Evolutionary conservation across 2,888 invertebrate genomes (phyloP).

Genomic region (Microplitis deprimator): DNA sequence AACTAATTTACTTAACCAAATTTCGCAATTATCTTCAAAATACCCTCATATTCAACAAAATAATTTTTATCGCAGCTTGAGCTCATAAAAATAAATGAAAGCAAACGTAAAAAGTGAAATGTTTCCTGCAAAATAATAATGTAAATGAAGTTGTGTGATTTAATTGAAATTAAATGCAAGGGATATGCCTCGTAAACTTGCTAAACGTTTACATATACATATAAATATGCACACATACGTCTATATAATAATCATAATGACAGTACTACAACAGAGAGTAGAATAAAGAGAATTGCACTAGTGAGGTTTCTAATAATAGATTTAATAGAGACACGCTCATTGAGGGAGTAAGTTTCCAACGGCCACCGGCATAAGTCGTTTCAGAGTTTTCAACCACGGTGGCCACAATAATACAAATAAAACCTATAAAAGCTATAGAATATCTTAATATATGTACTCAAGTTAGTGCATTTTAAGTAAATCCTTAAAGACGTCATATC

Average conservation of each 20-base stretch:
- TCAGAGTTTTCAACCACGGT: constrained; percentile 15
- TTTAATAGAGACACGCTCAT: constrained; percentile 72
- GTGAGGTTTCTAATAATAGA: constrained; percentile 66
- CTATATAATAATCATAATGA: neutral
- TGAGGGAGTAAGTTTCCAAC: constrained; percentile 63
- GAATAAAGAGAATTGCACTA: constrained; percentile 23
- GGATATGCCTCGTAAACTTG: neutral
- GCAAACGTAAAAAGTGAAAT: constrained; percentile 8
- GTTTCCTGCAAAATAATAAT: neutral
- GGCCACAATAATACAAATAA: constrained; percentile 6
- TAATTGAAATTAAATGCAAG: constrained; percentile 1
- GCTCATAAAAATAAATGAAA: constrained; percentile 10
- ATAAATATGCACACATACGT: neutral
- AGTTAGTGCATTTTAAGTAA: neutral
- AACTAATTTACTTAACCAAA: too few species aligned
- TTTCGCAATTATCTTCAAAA: too few species aligned
- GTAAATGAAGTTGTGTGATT: neutral
- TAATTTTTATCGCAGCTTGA: constrained; percentile 4
- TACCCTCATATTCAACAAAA: too few species aligned
- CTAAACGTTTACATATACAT: neutral
- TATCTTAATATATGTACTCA: too few species aligned
- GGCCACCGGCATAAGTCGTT: constrained; percentile 33
- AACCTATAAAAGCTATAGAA: neutral
- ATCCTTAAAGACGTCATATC: neutral
- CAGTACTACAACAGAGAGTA: neutral